These are phyloP conservation scores for Ormyrus labotus DNA, from an alignment of 2,888 invertebrate species.

Conservation along the genomic window DNA sequence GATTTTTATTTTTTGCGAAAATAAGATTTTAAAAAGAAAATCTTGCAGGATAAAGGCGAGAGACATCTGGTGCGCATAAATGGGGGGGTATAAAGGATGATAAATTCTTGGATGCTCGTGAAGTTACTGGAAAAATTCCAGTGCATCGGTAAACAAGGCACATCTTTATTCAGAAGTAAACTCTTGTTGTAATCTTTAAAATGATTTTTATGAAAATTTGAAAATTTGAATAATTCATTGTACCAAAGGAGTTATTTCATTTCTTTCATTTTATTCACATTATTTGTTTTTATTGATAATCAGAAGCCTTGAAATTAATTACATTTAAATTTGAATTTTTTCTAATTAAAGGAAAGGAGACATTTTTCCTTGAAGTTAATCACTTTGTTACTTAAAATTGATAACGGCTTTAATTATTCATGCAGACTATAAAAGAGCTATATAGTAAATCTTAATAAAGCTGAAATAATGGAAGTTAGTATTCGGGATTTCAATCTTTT, in stretches of 20 bases:
- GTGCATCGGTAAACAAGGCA: slow-evolving; percentile 31
- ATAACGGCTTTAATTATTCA: too few species aligned
- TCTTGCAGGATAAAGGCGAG: too few species aligned
- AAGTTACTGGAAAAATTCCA: slow-evolving; percentile 32
- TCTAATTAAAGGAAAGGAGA: too few species aligned
- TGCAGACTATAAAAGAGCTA: not conserved
- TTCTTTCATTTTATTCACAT: too few species aligned
- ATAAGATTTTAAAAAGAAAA: not conserved
- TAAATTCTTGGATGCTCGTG: not conserved
- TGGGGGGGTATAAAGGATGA: too few species aligned
- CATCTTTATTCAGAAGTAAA: slow-evolving; percentile 12
- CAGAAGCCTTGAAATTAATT: too few species aligned
- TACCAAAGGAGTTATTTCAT: too few species aligned
- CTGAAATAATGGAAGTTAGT: not conserved
- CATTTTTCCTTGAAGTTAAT: too few species aligned
- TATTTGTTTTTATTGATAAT: too few species aligned
- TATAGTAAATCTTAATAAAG: not conserved
- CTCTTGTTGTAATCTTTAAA: not conserved
- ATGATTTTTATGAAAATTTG: not conserved
- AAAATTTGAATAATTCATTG: not conserved
- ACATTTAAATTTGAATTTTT: too few species aligned
- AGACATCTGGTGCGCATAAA: too few species aligned
- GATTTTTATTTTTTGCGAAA: not conserved
- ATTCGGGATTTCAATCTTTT: not conserved
- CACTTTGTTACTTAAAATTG: too few species aligned